A percentile compares a stretch with the other conserved stretches of the same genome.
Evolutionary conservation across 1,140 invertebrate species (phyloP).

Genomic region (Glossosoma conforme): DNA sequence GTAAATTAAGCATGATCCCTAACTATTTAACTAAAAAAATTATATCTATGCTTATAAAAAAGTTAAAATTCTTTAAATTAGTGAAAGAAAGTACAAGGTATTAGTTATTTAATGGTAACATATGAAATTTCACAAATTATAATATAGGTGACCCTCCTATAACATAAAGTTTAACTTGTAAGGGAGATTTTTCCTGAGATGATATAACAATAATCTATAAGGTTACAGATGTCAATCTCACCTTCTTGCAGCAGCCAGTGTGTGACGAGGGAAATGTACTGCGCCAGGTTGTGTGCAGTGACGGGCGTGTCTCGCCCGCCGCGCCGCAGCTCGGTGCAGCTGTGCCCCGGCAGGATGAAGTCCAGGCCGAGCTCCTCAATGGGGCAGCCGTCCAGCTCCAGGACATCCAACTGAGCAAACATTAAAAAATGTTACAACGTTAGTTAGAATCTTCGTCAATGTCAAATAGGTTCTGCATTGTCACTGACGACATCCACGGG

Average conservation of each 20-base stretch:
- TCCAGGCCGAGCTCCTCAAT: slow-evolving; percentile 90
- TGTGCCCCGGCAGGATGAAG: slow-evolving; percentile 92
- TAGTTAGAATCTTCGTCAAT: no score
- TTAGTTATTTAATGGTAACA: no score
- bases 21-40: no score
- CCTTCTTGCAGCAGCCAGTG: slow-evolving; percentile 89
- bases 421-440: background rate
- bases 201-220: background rate
- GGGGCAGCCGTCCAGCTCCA: slow-evolving; percentile 86
- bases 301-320: slow-evolving; percentile 87
- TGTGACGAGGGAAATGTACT: slow-evolving; percentile 74
- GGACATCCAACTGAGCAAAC: slow-evolving; percentile 58
- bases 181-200: background rate
- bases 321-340: slow-evolving; percentile 88
- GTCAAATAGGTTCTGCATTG: no score
- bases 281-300: slow-evolving; percentile 89
- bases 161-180: background rate
- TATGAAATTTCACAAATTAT: no score
- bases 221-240: no score
- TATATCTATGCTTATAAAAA: no score
- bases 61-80: no score
- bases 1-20: no score
- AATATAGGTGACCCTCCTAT: no score
- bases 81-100: no score
- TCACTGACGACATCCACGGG: no score